Base-by-base conservation (phyloP, 2,797 vertebrate species). In the Phyllotis vaccarum region DNA sequence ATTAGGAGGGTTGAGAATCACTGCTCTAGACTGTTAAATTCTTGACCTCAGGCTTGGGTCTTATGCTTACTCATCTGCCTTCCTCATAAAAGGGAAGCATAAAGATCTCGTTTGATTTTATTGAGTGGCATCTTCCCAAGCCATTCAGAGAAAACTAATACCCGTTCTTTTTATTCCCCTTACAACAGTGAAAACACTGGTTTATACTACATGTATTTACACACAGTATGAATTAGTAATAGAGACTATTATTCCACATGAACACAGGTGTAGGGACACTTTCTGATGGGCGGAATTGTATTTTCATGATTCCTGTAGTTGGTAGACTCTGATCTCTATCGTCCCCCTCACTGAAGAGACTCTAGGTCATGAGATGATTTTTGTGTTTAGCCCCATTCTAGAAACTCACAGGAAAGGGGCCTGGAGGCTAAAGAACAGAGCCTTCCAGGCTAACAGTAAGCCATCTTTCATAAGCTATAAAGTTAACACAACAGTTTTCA, bases 21-120 rank as follows among this genome's bases (percentile, higher is more conserved):
- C 40, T 34, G 58, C 37, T 78, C 21, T 54, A 80, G 49, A 72
- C 37, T 40, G 0, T 83, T 86, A 94, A 72, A 87, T 96, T 91
- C 37, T 90, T 93, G 60, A 58, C 83, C 5, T 46, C 52, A 80
- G 49, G 1, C 4, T 88, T 89, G 3, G 21, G 5, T 93, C 46
- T 74, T 80, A 56, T 81, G 40, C 29, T 95, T 68, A 40, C 13
- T 68, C 66, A 68, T 75, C 54, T 74, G n/a, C 29, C 46, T 66
- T 89, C 66, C 37, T 13, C 31, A 17, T 3, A 92, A 88, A 54
- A 58, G 29, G 66, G 8, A 29, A 40, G 13, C 54, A 40, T 64
- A 75, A 58, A 52, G 49, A 70, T 78, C 27, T 56, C 93, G 37
- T 72, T 54, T 89, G 24, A 66, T 56, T 95, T 93, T 76, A 78